Evolutionary conservation across 1,140 invertebrate species (phyloP).

Genomic region (Drosophila ohnishii): DNA sequence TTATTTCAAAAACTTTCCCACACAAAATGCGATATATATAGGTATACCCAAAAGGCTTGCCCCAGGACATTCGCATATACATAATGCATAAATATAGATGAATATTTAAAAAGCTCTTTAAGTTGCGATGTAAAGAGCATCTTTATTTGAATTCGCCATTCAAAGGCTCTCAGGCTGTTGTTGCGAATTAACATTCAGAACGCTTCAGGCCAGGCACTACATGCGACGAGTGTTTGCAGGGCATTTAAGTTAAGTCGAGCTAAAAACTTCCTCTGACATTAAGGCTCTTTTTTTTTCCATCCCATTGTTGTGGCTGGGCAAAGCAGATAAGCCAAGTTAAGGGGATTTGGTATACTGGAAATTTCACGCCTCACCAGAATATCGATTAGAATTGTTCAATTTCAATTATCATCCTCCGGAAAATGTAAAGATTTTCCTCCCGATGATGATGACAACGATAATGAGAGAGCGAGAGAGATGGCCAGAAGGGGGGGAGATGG

Average conservation of each 20-base stretch:
- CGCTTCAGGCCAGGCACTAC: constrained; percentile 1
- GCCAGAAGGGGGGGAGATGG: not conserved
- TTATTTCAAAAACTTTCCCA: constrained; percentile 48
- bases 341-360: constrained; percentile 29
- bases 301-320: constrained; percentile 14
- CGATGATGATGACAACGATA: constrained; percentile 53
- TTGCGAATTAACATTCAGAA: constrained; percentile 32
- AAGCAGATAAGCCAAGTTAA: constrained; percentile 44
- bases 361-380: constrained; percentile 51
- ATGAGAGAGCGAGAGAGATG: constrained; percentile 18
- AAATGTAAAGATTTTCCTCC: constrained; percentile 51
- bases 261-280: constrained; percentile 29
- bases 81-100: constrained; percentile 24
- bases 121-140: constrained; percentile 17
- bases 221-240: constrained; percentile 25
- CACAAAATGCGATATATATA: constrained; percentile 6
- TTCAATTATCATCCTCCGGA: constrained; percentile 54
- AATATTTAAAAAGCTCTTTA: constrained; percentile 35
- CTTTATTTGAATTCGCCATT: constrained; percentile 10
- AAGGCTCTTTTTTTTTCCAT: constrained; percentile 10
- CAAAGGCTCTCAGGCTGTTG: constrained; percentile 4
- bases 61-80: constrained; percentile 11
- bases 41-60: not conserved
- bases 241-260: constrained; percentile 32
- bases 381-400: constrained; percentile 59